phyloP scores from a whole-genome alignment of 2,797 vertebrate genomes.

The Anas bahamensis region DNA sequence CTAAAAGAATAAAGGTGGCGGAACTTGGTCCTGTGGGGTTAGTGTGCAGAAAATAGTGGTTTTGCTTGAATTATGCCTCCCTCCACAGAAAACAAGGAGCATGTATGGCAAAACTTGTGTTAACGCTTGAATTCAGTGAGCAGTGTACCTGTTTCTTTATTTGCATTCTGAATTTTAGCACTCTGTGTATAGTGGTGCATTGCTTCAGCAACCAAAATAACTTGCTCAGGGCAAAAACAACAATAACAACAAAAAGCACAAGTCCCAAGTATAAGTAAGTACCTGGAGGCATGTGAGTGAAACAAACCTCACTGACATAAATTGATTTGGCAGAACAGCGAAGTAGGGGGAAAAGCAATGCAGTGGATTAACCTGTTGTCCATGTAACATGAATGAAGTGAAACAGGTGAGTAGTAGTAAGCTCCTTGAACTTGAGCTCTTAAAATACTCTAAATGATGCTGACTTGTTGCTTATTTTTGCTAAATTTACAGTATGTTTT shows the following conservation, averaged over 20 bases:
- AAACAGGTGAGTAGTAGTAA: not conserved
- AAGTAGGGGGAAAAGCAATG: slow-evolving; percentile 10
- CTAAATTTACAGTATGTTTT: not conserved
- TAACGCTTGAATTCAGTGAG: not conserved
- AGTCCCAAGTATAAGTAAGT: not conserved
- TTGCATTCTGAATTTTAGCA: not conserved
- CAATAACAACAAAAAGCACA: not conserved
- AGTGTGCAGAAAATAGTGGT: not conserved
- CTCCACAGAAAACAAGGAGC: not conserved
- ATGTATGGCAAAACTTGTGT: not conserved
- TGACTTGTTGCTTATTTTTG: not conserved
- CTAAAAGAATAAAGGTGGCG: not conserved
- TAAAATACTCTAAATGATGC: not conserved
- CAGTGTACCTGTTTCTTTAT: not conserved
- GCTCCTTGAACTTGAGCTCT: not conserved
- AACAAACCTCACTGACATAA: slow-evolving; percentile 16
- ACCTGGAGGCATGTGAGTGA: not conserved
- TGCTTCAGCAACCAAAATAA: not conserved
- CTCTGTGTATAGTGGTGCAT: not conserved
- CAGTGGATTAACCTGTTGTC: not conserved
- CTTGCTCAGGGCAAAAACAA: slow-evolving; percentile 1
- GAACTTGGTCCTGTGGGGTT: not conserved
- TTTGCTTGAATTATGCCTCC: not conserved
- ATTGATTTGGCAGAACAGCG: slow-evolving; percentile 37
- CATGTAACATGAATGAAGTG: not conserved